These are phyloP conservation scores for Dryomyza anilis DNA, from an alignment of 2,888 invertebrate genomes.

Conservation along the genomic window DNA sequence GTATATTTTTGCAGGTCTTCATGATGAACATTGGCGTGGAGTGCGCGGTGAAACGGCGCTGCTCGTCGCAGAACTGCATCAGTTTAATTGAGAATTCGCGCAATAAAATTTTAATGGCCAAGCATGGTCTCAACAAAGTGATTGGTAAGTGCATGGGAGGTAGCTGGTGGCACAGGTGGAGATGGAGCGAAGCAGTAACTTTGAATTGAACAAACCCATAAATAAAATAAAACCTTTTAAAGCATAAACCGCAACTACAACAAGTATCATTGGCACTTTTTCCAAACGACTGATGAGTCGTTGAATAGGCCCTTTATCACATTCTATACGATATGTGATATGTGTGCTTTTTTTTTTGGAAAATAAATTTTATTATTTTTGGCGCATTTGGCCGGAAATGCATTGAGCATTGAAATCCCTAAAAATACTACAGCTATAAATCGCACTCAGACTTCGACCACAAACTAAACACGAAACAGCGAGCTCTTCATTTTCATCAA, in stretches of 20 bases:
- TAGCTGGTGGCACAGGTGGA: not conserved
- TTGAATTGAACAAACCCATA: too few species aligned
- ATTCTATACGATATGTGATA: too few species aligned
- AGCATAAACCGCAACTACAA: too few species aligned
- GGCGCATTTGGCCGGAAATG: too few species aligned
- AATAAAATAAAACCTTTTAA: too few species aligned
- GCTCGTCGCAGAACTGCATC: constrained; percentile 80
- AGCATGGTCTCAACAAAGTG: constrained; percentile 55
- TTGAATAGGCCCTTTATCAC: too few species aligned
- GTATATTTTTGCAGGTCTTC: constrained; percentile 48
- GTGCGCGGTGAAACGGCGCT: constrained; percentile 79
- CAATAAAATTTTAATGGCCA: constrained; percentile 68
- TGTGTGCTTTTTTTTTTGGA: too few species aligned
- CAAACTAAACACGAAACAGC: constrained; percentile 17
- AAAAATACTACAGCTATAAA: too few species aligned
- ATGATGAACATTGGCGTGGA: constrained; percentile 60
- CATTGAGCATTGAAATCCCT: too few species aligned
- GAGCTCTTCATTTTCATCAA: constrained; percentile 44
- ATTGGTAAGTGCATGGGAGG: constrained; percentile 50
- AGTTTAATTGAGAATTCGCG: constrained; percentile 79
- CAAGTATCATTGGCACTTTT: too few species aligned
- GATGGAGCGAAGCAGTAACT: not conserved
- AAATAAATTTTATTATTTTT: too few species aligned
- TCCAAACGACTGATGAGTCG: too few species aligned
- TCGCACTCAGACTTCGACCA: not conserved